A percentile compares a stretch with the other conserved stretches of the same genome.
Conservation (phyloP, 2,797 vertebrate species). For the Lagodon rhomboides region DNA sequence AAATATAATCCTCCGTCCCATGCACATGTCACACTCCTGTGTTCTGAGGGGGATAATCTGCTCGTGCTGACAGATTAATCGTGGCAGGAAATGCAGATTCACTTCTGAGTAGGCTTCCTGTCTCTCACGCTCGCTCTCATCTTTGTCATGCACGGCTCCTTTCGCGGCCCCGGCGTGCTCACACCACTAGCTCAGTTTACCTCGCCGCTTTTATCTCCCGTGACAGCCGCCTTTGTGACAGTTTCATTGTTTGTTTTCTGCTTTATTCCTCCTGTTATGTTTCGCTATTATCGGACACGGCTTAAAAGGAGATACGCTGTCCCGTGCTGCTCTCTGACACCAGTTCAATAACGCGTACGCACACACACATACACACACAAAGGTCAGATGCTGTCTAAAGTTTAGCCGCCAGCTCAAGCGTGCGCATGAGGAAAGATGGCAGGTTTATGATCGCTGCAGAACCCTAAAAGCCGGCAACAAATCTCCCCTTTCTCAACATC, state of each 20-base stretch:
- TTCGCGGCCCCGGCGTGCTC: slow-evolving; percentile 23
- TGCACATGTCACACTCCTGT: slow-evolving; percentile 55
- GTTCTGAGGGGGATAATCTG: slow-evolving; percentile 71
- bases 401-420: slow-evolving; percentile 50
- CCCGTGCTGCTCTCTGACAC: slow-evolving; percentile 31
- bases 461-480: slow-evolving; percentile 65
- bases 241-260: slow-evolving; percentile 59
- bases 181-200: slow-evolving; percentile 39
- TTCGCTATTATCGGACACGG: slow-evolving; percentile 33
- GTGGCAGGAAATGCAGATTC: slow-evolving; percentile 67
- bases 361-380: slow-evolving; percentile 17
- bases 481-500: slow-evolving; percentile 71
- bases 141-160: slow-evolving; percentile 41
- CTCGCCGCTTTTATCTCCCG: slow-evolving; percentile 48
- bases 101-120: slow-evolving; percentile 64
- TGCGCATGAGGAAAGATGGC: slow-evolving; percentile 50
- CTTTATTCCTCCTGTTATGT: slow-evolving; percentile 41
- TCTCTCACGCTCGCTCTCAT: slow-evolving; percentile 55
- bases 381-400: slow-evolving; percentile 41
- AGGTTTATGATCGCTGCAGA: slow-evolving; percentile 64
- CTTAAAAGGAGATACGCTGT: slow-evolving; percentile 46
- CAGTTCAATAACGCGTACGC: slow-evolving; percentile 42
- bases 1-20: slow-evolving; percentile 63
- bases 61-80: slow-evolving; percentile 71
- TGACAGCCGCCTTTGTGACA: slow-evolving; percentile 46